These are phyloP conservation scores for Talpa occidentalis DNA, from an alignment of 2,113 vertebrate species.

Conservation along the genomic window DNA sequence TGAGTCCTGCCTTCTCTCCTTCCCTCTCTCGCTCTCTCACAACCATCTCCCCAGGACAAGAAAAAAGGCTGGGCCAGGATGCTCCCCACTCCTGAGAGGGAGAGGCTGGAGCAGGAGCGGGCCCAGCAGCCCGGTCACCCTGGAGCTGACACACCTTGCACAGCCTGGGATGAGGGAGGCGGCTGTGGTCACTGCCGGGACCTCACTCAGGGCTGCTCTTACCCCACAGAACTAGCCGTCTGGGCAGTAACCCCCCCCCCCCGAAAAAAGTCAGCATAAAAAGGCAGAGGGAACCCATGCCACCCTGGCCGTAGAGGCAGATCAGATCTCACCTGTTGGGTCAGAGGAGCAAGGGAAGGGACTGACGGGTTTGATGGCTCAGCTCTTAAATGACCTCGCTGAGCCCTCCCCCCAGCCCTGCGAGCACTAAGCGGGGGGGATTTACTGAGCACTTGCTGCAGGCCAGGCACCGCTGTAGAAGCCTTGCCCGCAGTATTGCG, in stretches of 20 bases:
- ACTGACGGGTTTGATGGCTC: neutral
- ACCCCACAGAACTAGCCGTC: neutral
- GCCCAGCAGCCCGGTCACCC: neutral
- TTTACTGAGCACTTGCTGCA: neutral
- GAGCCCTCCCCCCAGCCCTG: neutral
- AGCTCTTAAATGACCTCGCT: neutral
- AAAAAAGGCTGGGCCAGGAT: neutral
- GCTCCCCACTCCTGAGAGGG: rapidly evolving
- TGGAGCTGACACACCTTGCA: neutral
- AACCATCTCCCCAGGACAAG: neutral
- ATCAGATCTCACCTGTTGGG: neutral
- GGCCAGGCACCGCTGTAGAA: neutral
- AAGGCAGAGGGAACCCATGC: neutral
- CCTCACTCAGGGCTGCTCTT: neutral
- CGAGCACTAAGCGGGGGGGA: neutral
- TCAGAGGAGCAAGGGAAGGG: neutral
- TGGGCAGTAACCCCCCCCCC: neutral
- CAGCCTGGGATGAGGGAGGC: neutral
- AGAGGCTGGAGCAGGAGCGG: neutral
- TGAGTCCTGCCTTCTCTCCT: neutral
- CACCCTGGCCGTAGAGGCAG: neutral
- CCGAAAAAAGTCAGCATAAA: neutral
- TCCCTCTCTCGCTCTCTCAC: neutral
- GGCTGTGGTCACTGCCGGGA: neutral
- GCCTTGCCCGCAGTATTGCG: neutral